Evolutionary conservation across 2,888 invertebrate species (phyloP).

Genomic region (Tenthredo mesomela): DNA sequence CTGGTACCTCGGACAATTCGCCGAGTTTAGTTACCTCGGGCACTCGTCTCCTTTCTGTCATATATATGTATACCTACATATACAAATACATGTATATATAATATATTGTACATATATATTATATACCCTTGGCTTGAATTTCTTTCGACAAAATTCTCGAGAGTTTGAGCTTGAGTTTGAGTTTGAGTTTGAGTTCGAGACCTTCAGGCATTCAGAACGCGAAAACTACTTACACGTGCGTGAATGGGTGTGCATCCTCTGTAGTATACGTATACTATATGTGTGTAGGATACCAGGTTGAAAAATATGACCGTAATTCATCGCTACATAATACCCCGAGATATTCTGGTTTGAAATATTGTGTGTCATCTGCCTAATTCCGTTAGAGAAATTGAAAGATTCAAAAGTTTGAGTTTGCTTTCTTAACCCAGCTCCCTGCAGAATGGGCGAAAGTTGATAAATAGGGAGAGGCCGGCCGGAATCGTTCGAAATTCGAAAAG

Average conservation of each 20-base stretch:
- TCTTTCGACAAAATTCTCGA: slow-evolving; percentile 19
- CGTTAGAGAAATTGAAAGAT: slow-evolving; percentile 38
- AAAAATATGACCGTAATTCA: slow-evolving; percentile 41
- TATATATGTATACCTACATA: too few relatives aligned
- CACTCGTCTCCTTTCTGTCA: too few relatives aligned
- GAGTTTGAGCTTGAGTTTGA: background rate
- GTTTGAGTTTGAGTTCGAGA: background rate
- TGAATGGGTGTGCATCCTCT: background rate
- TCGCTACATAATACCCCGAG: slow-evolving; percentile 2
- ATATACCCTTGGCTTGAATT: slow-evolving; percentile 21
- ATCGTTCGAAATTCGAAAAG: slow-evolving; percentile 45
- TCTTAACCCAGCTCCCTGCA: background rate
- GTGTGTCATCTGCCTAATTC: slow-evolving; percentile 23
- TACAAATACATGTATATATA: too few relatives aligned
- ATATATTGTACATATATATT: too few relatives aligned
- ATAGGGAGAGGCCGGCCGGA: slow-evolving; percentile 13
- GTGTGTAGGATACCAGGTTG: background rate
- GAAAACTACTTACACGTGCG: background rate
- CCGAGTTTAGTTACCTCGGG: background rate
- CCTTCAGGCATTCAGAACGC: background rate
- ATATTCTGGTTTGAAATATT: slow-evolving; percentile 11
- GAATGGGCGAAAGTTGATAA: slow-evolving; percentile 43
- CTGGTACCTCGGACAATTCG: background rate
- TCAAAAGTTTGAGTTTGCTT: slow-evolving; percentile 30
- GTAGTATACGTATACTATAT: background rate